A percentile compares a stretch with the other conserved stretches of the same genome.
These are phyloP conservation scores for Drosophila trichaetosa DNA, from an alignment of 2,888 invertebrate genomes.

Conservation along the genomic window DNA sequence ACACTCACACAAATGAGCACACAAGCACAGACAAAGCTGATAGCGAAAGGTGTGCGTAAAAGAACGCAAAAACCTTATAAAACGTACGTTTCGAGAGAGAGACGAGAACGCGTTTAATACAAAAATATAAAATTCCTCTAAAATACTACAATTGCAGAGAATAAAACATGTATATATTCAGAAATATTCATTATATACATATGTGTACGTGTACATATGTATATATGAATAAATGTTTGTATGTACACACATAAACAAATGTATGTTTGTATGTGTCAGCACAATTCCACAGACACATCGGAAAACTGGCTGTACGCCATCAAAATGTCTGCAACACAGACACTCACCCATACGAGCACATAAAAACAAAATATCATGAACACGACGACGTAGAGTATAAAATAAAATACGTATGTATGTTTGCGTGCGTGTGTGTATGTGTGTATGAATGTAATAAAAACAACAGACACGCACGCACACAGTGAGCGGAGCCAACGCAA, in stretches of 20 bases:
- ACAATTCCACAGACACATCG: slow-evolving; percentile 50
- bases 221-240: slow-evolving; percentile 1
- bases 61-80: slow-evolving; percentile 39
- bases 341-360: slow-evolving; percentile 48
- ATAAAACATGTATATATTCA: slow-evolving; percentile 8
- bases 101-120: slow-evolving; percentile 44
- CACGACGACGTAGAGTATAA: slow-evolving; percentile 43
- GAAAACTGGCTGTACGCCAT: slow-evolving; percentile 81
- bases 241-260: slow-evolving; percentile 1
- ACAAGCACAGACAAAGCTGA: slow-evolving; percentile 15
- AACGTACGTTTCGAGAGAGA: slow-evolving; percentile 33
- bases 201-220: neutral
- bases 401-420: slow-evolving; percentile 45
- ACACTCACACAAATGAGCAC: slow-evolving; percentile 12
- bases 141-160: slow-evolving; percentile 24
- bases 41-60: slow-evolving; percentile 43
- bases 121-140: slow-evolving; percentile 38
- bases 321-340: slow-evolving; percentile 63
- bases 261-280: slow-evolving; percentile 12
- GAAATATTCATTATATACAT: slow-evolving; percentile 1
- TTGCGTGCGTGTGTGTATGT: slow-evolving; percentile 26
- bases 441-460: slow-evolving; percentile 53
- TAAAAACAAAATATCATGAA: slow-evolving; percentile 40
- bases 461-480: slow-evolving; percentile 68
- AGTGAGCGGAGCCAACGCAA: slow-evolving; percentile 47